Conservation (phyloP, 2,113 vertebrate species). For the Ceratotherium simum region DNA sequence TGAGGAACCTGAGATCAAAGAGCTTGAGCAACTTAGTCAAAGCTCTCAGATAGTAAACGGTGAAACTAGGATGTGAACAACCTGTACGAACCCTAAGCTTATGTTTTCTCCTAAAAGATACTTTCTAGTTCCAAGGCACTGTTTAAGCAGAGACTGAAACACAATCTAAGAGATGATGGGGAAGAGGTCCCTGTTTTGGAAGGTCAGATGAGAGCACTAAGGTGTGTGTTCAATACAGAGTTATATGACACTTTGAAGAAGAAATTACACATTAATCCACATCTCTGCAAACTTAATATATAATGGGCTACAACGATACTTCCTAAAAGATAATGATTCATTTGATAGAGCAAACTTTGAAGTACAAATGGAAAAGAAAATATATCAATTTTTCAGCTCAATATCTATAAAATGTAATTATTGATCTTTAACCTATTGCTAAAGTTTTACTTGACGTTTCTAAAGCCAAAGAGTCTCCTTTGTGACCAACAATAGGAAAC, state of each 20-base stretch:
- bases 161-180: neutral
- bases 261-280: neutral
- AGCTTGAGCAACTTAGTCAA: neutral
- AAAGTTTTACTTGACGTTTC: conserved; percentile 69
- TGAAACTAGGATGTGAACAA: neutral
- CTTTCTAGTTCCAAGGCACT: neutral
- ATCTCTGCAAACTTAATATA: neutral
- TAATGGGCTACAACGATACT: neutral
- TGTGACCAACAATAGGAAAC: conserved; percentile 35
- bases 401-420: conserved; percentile 4
- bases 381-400: conserved; percentile 33
- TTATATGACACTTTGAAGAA: neutral
- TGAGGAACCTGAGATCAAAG: neutral
- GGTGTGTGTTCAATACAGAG: neutral
- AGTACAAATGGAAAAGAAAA: conserved; percentile 9
- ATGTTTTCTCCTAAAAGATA: neutral
- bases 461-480: conserved; percentile 67
- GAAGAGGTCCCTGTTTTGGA: neutral
- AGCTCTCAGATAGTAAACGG: neutral
- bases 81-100: neutral
- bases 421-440: conserved; percentile 65
- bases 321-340: conserved; percentile 40
- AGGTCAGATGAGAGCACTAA: neutral
- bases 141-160: neutral
- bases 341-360: neutral